Evolutionary conservation across 2,113 vertebrate genomes (phyloP).

Genomic region (Tragulus kanchil): DNA sequence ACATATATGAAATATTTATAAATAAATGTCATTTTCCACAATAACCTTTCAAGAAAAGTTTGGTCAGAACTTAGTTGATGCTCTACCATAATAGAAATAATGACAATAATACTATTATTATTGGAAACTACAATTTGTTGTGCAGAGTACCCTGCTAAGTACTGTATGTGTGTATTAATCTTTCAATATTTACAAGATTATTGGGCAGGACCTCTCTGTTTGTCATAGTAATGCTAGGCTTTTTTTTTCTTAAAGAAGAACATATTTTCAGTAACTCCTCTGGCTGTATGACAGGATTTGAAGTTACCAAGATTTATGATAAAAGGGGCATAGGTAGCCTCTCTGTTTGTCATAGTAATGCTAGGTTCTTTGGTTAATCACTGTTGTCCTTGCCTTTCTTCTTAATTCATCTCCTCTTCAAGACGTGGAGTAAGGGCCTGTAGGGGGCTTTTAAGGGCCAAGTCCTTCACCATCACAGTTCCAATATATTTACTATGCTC

Average conservation of each 20-base stretch:
- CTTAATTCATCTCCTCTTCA: background rate
- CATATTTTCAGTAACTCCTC: conserved; percentile 29
- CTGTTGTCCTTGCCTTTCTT: conserved; percentile 17
- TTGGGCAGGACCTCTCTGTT: too few relatives aligned
- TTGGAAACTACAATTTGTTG: conserved; percentile 28
- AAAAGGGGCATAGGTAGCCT: background rate
- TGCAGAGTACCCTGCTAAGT: background rate
- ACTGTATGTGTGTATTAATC: background rate
- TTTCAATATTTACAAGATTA: conserved; percentile 6
- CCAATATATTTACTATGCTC: background rate
- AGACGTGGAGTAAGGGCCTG: background rate
- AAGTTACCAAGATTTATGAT: conserved; percentile 6
- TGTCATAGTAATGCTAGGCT: background rate
- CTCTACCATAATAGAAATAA: background rate
- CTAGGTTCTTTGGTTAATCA: background rate
- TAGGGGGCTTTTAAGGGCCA: background rate
- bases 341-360: background rate
- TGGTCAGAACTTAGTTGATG: background rate
- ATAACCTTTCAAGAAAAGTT: conserved; percentile 35
- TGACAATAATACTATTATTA: background rate
- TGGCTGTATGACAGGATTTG: background rate
- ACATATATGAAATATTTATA: conserved; percentile 19
- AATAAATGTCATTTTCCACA: conserved; percentile 45
- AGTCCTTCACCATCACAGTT: background rate
- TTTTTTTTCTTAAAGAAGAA: conserved; percentile 9